Evolutionary conservation across 2,888 invertebrate genomes (phyloP).

Genomic region (Patella depressa): DNA sequence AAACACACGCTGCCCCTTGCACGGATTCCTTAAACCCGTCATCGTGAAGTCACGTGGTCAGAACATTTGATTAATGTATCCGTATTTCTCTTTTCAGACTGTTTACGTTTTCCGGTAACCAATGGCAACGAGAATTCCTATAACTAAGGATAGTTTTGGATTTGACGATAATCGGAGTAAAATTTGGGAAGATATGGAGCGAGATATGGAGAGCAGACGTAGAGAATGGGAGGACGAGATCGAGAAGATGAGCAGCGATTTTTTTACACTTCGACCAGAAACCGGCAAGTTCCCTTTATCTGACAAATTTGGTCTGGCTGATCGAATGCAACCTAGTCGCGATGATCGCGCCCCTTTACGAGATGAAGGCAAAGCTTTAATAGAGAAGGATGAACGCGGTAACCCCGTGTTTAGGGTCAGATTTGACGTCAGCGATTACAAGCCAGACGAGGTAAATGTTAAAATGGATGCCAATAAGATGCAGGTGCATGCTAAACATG

Average conservation of each 20-base stretch:
- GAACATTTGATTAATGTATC: no score
- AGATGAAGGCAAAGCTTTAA: slow-evolving; percentile 48
- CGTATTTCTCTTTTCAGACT: slow-evolving; percentile 33
- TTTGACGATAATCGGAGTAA: slow-evolving; percentile 67
- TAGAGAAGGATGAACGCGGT: slow-evolving; percentile 56
- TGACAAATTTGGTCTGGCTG: slow-evolving; percentile 44
- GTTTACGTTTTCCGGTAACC: slow-evolving; percentile 25
- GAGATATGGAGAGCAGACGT: slow-evolving; percentile 62
- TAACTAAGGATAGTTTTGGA: slow-evolving; percentile 64
- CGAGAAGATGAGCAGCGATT: slow-evolving; percentile 68
- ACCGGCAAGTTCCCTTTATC: slow-evolving; percentile 42
- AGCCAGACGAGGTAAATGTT: slow-evolving; percentile 64
- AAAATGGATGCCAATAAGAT: slow-evolving; percentile 62
- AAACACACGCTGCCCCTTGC: no score
- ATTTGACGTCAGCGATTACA: slow-evolving; percentile 63
- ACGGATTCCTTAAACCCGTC: no score
- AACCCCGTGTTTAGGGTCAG: slow-evolving; percentile 55
- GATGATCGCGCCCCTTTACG: slow-evolving; percentile 21
- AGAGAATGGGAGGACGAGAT: slow-evolving; percentile 67
- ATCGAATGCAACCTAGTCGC: neutral
- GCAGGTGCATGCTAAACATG: slow-evolving; percentile 59
- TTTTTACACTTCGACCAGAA: slow-evolving; percentile 65
- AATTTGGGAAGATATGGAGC: slow-evolving; percentile 66
- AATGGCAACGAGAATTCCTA: slow-evolving; percentile 66
- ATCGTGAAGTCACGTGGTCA: no score